A percentile compares a stretch with the other conserved stretches of the same genome.
Conservation (phyloP, 2,888 invertebrate genomes). For the Timema podura region DNA sequence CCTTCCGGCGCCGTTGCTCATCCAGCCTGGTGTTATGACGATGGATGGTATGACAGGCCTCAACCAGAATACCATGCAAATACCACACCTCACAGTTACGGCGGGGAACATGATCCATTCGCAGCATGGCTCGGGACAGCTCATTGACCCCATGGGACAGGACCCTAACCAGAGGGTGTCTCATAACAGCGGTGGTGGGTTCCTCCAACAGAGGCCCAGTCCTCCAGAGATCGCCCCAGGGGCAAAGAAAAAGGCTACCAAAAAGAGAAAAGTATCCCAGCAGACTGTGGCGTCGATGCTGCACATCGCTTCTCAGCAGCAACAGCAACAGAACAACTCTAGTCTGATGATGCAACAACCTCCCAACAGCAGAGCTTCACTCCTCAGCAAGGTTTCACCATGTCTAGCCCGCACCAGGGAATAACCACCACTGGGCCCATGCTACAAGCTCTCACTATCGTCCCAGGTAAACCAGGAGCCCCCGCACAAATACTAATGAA, state of each 20-base stretch:
- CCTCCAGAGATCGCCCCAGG: conserved; percentile 58
- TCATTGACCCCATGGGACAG: conserved; percentile 40
- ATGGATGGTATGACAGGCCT: conserved; percentile 64
- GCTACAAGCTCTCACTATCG: conserved; percentile 70
- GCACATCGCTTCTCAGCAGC: conserved; percentile 38
- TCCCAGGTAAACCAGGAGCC: conserved; percentile 66
- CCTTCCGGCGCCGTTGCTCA: conserved; percentile 69
- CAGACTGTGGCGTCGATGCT: conserved; percentile 61
- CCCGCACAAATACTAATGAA: conserved; percentile 75
- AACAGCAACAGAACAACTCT: conserved; percentile 43
- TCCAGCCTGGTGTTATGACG: conserved; percentile 73
- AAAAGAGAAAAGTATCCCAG: conserved; percentile 68
- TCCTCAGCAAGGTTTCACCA: conserved; percentile 70
- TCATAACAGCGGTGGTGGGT: conserved; percentile 40
- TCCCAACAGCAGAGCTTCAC: conserved; percentile 45
- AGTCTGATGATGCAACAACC: conserved; percentile 36
- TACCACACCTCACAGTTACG: conserved; percentile 61
- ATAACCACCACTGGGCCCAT: conserved; percentile 60
- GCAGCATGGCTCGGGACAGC: conserved; percentile 43
- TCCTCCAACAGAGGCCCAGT: conserved; percentile 29
- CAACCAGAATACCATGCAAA: conserved; percentile 59
- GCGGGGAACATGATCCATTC: conserved; percentile 60
- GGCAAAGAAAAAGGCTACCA: conserved; percentile 58
- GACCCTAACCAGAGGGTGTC: conserved; percentile 45
- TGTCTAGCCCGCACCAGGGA: conserved; percentile 61